A percentile compares a stretch with the other conserved stretches of the same genome.
These are phyloP conservation scores for Brachypodius melanocephalos DNA, from an alignment of 2,113 vertebrate species.

Conservation along the genomic window DNA sequence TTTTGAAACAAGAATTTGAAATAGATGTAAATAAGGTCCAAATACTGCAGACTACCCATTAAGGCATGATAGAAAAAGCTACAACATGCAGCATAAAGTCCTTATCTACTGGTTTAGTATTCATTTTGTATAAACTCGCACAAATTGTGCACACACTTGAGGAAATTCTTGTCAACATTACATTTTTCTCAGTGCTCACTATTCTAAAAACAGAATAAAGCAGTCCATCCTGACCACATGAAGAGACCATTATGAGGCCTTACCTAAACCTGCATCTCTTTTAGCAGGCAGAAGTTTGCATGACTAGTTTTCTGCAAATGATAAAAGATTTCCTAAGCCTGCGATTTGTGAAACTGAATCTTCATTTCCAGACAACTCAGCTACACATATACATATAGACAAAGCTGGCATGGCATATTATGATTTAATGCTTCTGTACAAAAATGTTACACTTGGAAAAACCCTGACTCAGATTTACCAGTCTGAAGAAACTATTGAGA, in stretches of 20 bases:
- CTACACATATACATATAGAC: fast-evolving
- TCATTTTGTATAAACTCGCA: background rate
- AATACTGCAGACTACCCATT: background rate
- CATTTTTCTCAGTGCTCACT: background rate
- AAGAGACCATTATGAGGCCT: background rate
- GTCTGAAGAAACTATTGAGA: background rate
- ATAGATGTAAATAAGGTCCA: background rate
- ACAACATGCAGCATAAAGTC: background rate
- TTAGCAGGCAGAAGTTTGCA: background rate
- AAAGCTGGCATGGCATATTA: background rate
- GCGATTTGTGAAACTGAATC: background rate
- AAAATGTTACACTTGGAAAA: background rate
- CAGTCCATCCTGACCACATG: background rate
- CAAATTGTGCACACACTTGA: background rate
- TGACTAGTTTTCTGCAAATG: background rate
- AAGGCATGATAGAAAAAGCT: background rate
- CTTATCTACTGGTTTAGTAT: background rate
- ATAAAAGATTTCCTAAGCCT: background rate
- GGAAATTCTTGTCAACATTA: background rate
- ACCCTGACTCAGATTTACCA: background rate
- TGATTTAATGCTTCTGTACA: background rate
- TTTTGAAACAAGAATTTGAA: background rate
- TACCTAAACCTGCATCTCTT: background rate
- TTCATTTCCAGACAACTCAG: background rate
- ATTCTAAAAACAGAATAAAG: background rate